A percentile compares a stretch with the other conserved stretches of the same genome.
phyloP scores from a whole-genome alignment of 2,888 invertebrate species.

The Mystacides longicornis region DNA sequence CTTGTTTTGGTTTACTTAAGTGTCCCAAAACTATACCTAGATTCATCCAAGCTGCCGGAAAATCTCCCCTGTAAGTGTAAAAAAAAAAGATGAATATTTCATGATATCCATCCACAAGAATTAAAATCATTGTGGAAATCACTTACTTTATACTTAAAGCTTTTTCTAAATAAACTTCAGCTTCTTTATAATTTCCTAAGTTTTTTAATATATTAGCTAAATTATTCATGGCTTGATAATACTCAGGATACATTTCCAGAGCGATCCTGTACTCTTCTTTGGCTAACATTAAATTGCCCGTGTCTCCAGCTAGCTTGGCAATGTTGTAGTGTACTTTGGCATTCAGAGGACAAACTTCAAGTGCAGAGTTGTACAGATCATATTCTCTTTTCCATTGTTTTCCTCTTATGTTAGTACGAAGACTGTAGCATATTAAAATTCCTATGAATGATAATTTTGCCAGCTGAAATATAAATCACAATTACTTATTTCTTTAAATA shows the following conservation, averaged over 20 bases:
- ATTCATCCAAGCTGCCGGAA: conserved; percentile 98
- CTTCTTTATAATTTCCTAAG: conserved; percentile 57
- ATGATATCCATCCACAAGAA: background rate
- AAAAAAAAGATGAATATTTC: background rate
- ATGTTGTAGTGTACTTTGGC: conserved; percentile 93
- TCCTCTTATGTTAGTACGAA: conserved; percentile 57
- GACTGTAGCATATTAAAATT: conserved; percentile 28
- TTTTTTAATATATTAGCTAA: conserved; percentile 80
- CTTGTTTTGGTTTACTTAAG: conserved; percentile 59
- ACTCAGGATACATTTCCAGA: conserved; percentile 71
- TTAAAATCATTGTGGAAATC: background rate
- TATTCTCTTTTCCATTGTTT: conserved; percentile 77
- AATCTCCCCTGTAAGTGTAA: conserved; percentile 48
- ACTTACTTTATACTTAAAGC: conserved; percentile 67
- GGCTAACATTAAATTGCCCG: conserved; percentile 59
- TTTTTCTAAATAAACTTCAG: conserved; percentile 61
- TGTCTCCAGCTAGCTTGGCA: conserved; percentile 78
- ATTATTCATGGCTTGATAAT: conserved; percentile 92
- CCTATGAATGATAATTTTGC: conserved; percentile 27
- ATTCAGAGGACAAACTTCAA: conserved; percentile 85
- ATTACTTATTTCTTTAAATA: background rate
- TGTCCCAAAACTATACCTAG: conserved; percentile 85
- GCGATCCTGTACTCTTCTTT: conserved; percentile 72
- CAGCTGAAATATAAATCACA: conserved; percentile 30
- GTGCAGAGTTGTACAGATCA: conserved; percentile 68